Percentiles rank a stretch among this genome's conserved stretches.
These are phyloP conservation scores for Drosophila ficusphila DNA, from an alignment of 1,140 invertebrate genomes.

Conservation along the genomic window DNA sequence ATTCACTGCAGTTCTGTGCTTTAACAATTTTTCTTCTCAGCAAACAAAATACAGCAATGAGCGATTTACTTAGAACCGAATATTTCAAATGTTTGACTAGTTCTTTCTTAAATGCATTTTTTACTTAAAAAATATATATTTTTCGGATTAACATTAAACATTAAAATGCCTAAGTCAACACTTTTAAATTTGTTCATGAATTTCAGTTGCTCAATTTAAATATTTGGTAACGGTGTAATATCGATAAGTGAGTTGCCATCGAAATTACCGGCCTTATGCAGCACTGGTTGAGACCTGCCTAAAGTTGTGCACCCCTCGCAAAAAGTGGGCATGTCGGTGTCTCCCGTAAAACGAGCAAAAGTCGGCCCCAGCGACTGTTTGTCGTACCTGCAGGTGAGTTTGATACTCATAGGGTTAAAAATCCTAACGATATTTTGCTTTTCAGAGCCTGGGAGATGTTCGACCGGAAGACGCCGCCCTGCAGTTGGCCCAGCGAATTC, in stretches of 20 bases:
- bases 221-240: not conserved
- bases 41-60: too few relatives aligned
- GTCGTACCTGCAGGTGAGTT: slow-evolving; percentile 47
- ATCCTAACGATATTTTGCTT: not conserved
- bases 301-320: not conserved
- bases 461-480: slow-evolving; percentile 49
- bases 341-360: slow-evolving; percentile 27
- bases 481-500: slow-evolving; percentile 49
- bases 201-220: not conserved
- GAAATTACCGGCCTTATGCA: not conserved
- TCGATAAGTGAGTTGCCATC: not conserved
- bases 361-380: slow-evolving; percentile 44
- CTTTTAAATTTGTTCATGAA: not conserved
- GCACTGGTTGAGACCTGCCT: not conserved
- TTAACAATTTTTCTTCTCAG: too few relatives aligned
- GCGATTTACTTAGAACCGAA: too few relatives aligned
- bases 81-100: too few relatives aligned
- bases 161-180: too few relatives aligned
- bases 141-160: too few relatives aligned
- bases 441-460: slow-evolving; percentile 54
- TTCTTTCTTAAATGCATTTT: too few relatives aligned
- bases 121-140: too few relatives aligned
- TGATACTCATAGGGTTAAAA: rapidly evolving
- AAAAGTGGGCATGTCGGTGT: slow-evolving; percentile 29
- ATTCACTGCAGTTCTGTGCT: too few relatives aligned